phyloP scores from a whole-genome alignment of 2,888 invertebrate genomes.

The Lepidocyrtinus sp. region DNA sequence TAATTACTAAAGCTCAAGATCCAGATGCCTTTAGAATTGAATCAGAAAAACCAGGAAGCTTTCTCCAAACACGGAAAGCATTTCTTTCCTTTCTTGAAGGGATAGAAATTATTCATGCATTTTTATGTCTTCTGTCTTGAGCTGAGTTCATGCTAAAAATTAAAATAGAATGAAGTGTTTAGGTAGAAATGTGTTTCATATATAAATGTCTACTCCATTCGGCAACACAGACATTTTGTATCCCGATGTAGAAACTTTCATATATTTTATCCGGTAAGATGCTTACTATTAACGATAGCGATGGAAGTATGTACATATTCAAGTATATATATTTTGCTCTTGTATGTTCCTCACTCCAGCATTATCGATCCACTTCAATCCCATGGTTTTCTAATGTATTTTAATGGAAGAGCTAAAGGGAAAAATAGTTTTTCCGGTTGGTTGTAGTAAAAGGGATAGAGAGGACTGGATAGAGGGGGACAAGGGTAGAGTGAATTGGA shows the following conservation, averaged over 20 bases:
- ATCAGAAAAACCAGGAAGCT: background rate
- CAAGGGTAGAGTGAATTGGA: constrained; percentile 13
- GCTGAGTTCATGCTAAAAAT: background rate
- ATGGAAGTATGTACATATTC: background rate
- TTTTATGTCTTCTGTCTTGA: constrained; percentile 19
- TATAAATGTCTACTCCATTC: background rate
- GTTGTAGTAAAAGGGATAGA: background rate
- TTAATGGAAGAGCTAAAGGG: background rate
- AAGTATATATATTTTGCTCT: background rate
- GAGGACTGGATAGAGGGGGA: background rate
- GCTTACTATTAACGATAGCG: background rate
- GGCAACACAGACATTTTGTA: too few relatives aligned
- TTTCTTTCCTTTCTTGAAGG: background rate
- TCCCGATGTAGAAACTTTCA: background rate
- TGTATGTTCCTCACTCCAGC: constrained; percentile 17
- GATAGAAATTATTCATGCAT: constrained; percentile 34
- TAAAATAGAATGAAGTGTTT: background rate
- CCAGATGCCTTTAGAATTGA: background rate
- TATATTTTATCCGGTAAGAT: constrained; percentile 3
- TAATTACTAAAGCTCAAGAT: background rate
- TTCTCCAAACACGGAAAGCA: too few relatives aligned
- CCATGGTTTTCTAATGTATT: constrained; percentile 34
- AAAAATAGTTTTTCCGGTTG: constrained; percentile 29
- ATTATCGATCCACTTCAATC: constrained; percentile 52
- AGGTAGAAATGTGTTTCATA: background rate